phyloP scores from a whole-genome alignment of 35 echinoderm and acorn worm genomes.

The Apostichopus californicus region DNA sequence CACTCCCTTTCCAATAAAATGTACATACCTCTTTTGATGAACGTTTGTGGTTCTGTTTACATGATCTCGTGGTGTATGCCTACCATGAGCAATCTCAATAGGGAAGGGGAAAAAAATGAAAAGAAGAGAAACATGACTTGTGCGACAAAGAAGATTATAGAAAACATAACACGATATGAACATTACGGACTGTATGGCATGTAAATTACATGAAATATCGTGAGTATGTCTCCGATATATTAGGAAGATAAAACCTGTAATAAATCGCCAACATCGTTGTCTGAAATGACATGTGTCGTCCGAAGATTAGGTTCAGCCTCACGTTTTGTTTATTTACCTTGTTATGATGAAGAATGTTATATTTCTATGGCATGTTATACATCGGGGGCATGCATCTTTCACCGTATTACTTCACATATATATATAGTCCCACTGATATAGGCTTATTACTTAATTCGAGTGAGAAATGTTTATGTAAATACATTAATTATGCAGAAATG shows the following conservation, averaged over 20 bases:
- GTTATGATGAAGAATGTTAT: slow-evolving; percentile 14
- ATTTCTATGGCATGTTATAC: not conserved
- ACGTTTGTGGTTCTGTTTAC: no score
- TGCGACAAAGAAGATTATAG: not conserved
- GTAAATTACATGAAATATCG: not conserved
- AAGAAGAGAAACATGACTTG: no score
- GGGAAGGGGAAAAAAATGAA: no score
- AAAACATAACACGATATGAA: slow-evolving; percentile 1
- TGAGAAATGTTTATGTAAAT: slow-evolving; percentile 45
- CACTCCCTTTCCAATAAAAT: no score
- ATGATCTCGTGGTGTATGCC: no score
- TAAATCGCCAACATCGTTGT: not conserved
- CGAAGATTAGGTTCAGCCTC: not conserved
- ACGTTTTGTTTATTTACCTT: slow-evolving; percentile 23
- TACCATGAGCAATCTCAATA: no score
- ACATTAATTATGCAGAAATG: slow-evolving; percentile 47
- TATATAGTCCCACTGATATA: slow-evolving; percentile 40
- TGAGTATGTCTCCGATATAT: not conserved
- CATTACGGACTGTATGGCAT: not conserved
- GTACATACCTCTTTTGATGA: no score
- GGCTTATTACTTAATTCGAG: slow-evolving; percentile 42
- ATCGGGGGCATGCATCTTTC: slow-evolving; percentile 5
- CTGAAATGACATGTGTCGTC: slow-evolving; percentile 7
- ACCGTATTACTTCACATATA: not conserved
- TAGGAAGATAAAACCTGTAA: not conserved